Conservation (phyloP, 2,797 vertebrate genomes). For the Chrosomus eos region DNA sequence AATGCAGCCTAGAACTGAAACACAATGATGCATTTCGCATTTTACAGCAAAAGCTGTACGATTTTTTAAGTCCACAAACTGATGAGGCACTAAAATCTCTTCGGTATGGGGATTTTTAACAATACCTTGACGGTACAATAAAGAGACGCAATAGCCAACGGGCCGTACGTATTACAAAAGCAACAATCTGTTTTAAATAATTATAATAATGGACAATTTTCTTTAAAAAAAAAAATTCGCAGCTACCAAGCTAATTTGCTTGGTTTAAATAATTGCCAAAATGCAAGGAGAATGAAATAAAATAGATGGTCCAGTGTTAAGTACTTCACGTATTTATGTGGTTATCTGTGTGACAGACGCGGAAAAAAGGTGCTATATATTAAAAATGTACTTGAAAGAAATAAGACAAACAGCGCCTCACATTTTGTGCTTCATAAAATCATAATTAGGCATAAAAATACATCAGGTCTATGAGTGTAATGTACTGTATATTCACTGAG, state of each 20-base stretch:
- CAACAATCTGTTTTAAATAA: conserved; percentile 10
- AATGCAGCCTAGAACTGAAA: not conserved
- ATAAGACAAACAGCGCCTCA: not conserved
- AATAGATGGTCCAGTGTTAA: conserved; percentile 33
- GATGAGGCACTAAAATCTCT: conserved; percentile 32
- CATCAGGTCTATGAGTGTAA: not conserved
- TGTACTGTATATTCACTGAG: not conserved
- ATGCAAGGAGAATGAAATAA: not conserved
- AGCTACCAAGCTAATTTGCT: not conserved
- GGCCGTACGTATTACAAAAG: not conserved
- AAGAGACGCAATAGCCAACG: not conserved
- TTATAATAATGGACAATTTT: not conserved
- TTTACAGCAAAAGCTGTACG: not conserved
- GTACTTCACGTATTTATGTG: not conserved
- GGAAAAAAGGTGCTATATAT: not conserved
- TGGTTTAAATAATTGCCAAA: conserved; percentile 8
- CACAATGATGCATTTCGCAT: not conserved
- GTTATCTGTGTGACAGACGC: not conserved
- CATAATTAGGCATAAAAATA: conserved; percentile 25
- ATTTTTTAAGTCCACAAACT: not conserved
- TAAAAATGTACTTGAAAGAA: not conserved
- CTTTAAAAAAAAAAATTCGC: not conserved
- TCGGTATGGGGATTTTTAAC: not conserved
- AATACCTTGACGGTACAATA: not conserved
- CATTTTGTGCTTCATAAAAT: not conserved